Evolutionary conservation across 2,888 invertebrate species (phyloP), one percentile per base, ranked within the genome.

Genomic region (Coenonympha glycerion): DNA sequence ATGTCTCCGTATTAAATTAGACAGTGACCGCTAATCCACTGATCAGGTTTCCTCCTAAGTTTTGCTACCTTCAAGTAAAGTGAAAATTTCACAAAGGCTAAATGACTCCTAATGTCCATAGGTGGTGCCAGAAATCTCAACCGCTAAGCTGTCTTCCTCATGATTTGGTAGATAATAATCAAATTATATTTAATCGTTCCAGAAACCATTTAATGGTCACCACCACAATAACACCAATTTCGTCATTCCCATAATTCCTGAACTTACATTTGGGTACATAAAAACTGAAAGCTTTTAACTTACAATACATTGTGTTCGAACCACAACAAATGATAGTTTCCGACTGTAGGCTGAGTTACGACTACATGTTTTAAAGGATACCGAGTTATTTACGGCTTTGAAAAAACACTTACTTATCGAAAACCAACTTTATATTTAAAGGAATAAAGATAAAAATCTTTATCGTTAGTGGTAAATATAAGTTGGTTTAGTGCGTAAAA

Each of bases 321-420:
- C 85, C 85, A 65, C 85, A 84, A 71, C 78, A 82, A 77, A 79
- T 82, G 79, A 84, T 82, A 81, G 76, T 82, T 79, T 79, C 78
- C 76, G 81, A 76, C 78, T 72, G 73, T 73, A 73, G 68, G 62
- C 68, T 81, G 81, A 85, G 77, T 83, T 85, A 84, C 73, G 79
- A 75, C 77, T 66, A 68, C 71, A 76, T 73, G 76, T 77, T 79
- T 79, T 74, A 71, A 34, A 67, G 53, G 52, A 53, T 52, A 60
- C 72, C 58, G 70, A 54, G 9, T 53, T 65, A 52, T 21, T 30
- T 18, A 49, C 55, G 39, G 31, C 49, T 18, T 9, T 33, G n/a
- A 15, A 5, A 26, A 8, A 11, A 11, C n/a, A 8, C 5, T 16
- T 2, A 3, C 11, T 1, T 31, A 55, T 36, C 28, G 5, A 3